Evolutionary conservation across 2,113 vertebrate genomes (phyloP), one percentile per base, ranked within the genome.

Genomic region (Grallaria varia): DNA sequence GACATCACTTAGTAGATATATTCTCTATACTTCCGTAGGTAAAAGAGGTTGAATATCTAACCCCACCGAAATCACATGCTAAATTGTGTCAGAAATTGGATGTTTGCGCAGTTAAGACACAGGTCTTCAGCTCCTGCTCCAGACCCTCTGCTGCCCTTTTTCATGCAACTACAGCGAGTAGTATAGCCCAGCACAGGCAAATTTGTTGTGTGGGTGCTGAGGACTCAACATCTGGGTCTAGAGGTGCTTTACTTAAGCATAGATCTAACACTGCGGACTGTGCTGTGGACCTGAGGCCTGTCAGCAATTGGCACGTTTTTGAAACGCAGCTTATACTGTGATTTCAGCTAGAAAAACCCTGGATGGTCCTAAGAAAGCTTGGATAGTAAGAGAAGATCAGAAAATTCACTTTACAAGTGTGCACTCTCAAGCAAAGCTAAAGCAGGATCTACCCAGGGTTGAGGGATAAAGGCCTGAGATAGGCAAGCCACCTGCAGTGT

Each of bases 251-350:
- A 78, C 3, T 47, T 35, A 37, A 71, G 27, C 45, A 56, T n/a
- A 23, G 13, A 59, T 39, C 31, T 59, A 52, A 82, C 31, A 27
- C 39, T n/a, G n/a, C n/a, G n/a, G n/a, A n/a, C n/a, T 12, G 7
- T 49, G 39, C 77, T 75, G 30, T 10, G 7, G 52, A 63, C 50
- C 15, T 16, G 37, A 27, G 18, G 39, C 19, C 24, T 64, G 8
- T 24, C 23, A 45, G 55, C 1, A 5, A 71, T 0, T 50, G 14
- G 8, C 44, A 28, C 0, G 1, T 16, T 78, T 49, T 82, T 52
- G 27, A 89, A 82, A 84, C 35, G 42, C 37, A 60, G 17, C 14
- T 73, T 60, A 56, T 42, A 37, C 18, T 62, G 52, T 68, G n/a
- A 35, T 35, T 50, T 72, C 19, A 68, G 33, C 22, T 68, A 76